Evolutionary conservation across 2,888 invertebrate genomes (phyloP), one percentile per base, ranked within the genome.

Genomic region (Pheosia gnoma): DNA sequence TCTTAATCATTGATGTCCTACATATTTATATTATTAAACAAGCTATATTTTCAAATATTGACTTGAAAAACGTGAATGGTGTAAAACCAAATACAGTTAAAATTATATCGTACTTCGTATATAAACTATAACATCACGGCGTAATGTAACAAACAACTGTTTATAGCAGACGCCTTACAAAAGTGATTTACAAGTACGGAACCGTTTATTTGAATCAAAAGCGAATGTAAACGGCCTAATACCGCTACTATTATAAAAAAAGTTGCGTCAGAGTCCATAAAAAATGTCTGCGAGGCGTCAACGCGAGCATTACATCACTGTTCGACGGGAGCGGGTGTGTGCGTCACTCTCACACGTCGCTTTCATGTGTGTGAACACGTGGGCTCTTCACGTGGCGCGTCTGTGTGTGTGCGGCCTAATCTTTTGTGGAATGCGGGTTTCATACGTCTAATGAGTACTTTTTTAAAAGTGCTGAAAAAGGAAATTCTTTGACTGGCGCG

Each of bases 211-310:
- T 43, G 60, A 52, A n/a, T 25, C 25, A 39, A 36, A 64, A 70
- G 74, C 71, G 72, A 74, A 77, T 79, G 78, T 69, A 79, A 79
- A 74, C 81, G 54, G 76, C 88, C 85, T 89, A 82, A 88, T 77
- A 63, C 80, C 74, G 80, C 81, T 83, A 85, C 84, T 82, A 79
- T 83, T 87, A 86, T 87, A 91, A 90, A 92, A 90, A 92, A 88
- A 81, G 88, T 93, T 92, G 93, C 93, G 93, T 92, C 92, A 92
- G 85, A 88, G 85, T 74, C 81, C 88, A 93, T 91, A 93, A 93
- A 93, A 93, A 93, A 91, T 92, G 93, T 93, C 93, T 93, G 87
- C 88, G 79, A 86, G 87, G 85, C 91, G 91, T 91, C 92, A 91
- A 88, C 87, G 85, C 74, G 75, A 67, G 82, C 82, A 87, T 93